phyloP scores from a whole-genome alignment of 2,113 vertebrate species.

The Lamprologus speciosus region DNA sequence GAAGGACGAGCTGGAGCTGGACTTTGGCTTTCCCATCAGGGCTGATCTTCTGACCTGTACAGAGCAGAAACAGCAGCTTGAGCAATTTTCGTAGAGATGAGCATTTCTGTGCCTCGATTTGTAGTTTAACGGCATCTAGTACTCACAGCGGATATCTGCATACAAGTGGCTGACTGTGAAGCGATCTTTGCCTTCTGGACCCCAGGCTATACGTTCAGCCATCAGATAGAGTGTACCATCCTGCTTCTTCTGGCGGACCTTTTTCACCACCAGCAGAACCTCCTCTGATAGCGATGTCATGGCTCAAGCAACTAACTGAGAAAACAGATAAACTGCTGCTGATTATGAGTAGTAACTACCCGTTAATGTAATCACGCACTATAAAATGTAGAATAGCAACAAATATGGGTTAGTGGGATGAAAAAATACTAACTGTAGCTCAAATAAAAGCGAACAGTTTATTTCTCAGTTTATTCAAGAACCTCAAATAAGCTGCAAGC shows the following conservation, averaged over 20 bases:
- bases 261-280: constrained; percentile 92
- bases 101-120: too few species aligned
- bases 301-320: constrained; percentile 22
- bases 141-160: constrained; percentile 97
- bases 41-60: constrained; percentile 96
- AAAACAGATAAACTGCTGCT: neutral
- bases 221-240: constrained; percentile 96
- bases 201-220: constrained; percentile 96
- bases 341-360: neutral
- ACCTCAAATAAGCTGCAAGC: neutral
- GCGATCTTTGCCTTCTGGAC: constrained; percentile 95
- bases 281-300: constrained; percentile 98
- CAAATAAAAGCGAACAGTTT: neutral
- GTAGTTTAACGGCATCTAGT: neutral
- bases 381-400: neutral
- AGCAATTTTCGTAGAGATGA: neutral
- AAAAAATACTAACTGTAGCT: neutral
- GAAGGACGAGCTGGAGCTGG: constrained; percentile 93
- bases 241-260: constrained; percentile 95
- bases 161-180: constrained; percentile 96
- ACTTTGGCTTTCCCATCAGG: constrained; percentile 98
- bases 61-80: neutral
- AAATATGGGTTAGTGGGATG: neutral
- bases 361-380: neutral
- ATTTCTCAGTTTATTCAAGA: neutral